Evolutionary conservation across 2,888 invertebrate genomes (phyloP), one percentile per base, ranked within the genome.

Genomic region (Dryococelus australis): DNA sequence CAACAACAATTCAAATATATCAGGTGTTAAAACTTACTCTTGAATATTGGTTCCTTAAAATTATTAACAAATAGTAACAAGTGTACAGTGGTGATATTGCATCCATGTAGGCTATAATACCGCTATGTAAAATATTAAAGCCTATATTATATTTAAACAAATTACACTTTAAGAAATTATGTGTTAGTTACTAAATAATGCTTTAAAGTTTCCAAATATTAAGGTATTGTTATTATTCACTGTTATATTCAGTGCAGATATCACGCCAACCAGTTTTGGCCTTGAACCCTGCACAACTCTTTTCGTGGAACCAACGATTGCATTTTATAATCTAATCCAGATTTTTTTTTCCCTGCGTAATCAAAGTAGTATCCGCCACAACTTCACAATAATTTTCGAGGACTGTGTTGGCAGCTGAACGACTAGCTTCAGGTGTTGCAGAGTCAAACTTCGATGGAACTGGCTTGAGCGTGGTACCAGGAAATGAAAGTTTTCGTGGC

Each of bases 291-390:
- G 1, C 28, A 83, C n/a, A n/a, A n/a, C n/a, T n/a, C n/a, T n/a
- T n/a, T n/a, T n/a, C n/a, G n/a, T n/a, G n/a, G n/a, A n/a, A n/a
- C n/a, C 83, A 83, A 16, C 83, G 28, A 8, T 24, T 83, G 83
- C 83, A 83, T 43, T 83, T 83, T 27, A 28, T 24, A 28, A 83
- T 9, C 12, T 26, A 27, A 35, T 24, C 27, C 28, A 83, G 28
- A 13, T 83, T 35, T 16, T 24, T 26, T 26, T 35, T 27, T 27
- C 24, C 83, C 83, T 83, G 83, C 83, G n/a, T n/a, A n/a, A n/a
- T n/a, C n/a, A n/a, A n/a, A n/a, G n/a, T n/a, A n/a, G n/a, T n/a
- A 83, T 83, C 83, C 27, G 8, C 83, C 83, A 83, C 83, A 83
- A 4, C 83, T 35, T 9, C 83, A 83, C 10, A 83, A 43, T 27